A percentile compares a stretch with the other conserved stretches of the same genome.
These are phyloP conservation scores for Shinisaurus crocodilurus DNA, from an alignment of 2,113 vertebrate genomes.

Conservation along the genomic window DNA sequence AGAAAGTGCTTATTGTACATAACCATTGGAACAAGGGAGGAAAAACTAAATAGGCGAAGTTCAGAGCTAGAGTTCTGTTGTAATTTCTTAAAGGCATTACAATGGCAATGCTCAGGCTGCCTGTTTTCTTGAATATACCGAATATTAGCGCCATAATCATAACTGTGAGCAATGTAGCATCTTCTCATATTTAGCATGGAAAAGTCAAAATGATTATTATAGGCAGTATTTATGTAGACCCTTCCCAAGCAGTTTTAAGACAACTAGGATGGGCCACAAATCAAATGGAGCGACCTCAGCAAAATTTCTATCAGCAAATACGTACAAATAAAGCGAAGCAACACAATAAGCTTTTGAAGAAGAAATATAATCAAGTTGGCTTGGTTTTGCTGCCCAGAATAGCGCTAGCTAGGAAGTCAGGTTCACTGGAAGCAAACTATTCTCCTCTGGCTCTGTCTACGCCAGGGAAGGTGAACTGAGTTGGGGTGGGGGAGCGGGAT, in stretches of 20 bases:
- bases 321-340: slow-evolving; percentile 36
- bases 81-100: slow-evolving; percentile 41
- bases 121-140: slow-evolving; percentile 34
- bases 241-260: slow-evolving; percentile 42
- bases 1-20: slow-evolving; percentile 28
- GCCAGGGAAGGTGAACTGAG: too few relatives aligned
- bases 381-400: slow-evolving; percentile 33
- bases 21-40: not conserved
- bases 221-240: slow-evolving; percentile 32
- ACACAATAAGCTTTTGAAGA: slow-evolving; percentile 23
- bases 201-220: slow-evolving; percentile 1
- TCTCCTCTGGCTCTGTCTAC: not conserved
- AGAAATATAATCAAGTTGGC: slow-evolving; percentile 39
- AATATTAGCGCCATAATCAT: slow-evolving; percentile 28
- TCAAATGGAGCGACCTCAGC: slow-evolving; percentile 28
- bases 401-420: slow-evolving; percentile 16
- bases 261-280: slow-evolving; percentile 39
- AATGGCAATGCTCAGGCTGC: slow-evolving; percentile 3
- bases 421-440: not conserved
- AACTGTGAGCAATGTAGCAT: slow-evolving; percentile 18
- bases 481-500: too few relatives aligned
- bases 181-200: slow-evolving; percentile 52
- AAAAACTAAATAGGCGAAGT: rapidly evolving
- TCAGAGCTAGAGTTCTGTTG: slow-evolving; percentile 21
- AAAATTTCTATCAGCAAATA: slow-evolving; percentile 50